Evolutionary conservation across 1,140 invertebrate species (phyloP).

Genomic region (Bombus polaris): DNA sequence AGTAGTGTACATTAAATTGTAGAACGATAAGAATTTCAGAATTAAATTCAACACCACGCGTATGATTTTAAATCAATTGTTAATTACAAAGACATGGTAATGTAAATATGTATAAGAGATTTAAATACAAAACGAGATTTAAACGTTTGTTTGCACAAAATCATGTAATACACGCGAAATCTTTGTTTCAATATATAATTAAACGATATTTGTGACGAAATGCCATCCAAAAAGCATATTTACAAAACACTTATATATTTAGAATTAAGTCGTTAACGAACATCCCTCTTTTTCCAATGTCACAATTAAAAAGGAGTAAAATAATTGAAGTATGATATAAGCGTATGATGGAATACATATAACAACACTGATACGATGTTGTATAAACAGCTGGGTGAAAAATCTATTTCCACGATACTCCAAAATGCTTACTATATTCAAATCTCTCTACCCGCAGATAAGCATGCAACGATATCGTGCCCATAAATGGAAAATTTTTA

Average conservation of each 20-base stretch:
- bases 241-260: background rate
- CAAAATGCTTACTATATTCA: background rate
- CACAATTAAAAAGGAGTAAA: background rate
- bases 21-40: background rate
- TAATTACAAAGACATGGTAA: background rate
- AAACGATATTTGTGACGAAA: background rate
- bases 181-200: background rate
- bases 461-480: background rate
- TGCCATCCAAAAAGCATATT: background rate
- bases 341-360: background rate
- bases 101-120: background rate
- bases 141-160: background rate
- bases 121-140: background rate
- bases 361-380: background rate
- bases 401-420: too few relatives aligned
- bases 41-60: background rate
- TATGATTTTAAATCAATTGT: background rate
- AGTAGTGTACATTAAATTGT: background rate
- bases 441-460: background rate
- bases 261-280: too few relatives aligned
- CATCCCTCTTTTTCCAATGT: background rate
- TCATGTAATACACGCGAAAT: background rate
- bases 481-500: slow-evolving; percentile 6
- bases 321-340: background rate
- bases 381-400: background rate